Evolutionary conservation across 2,113 vertebrate genomes (phyloP), one percentile per base, ranked within the genome.

Genomic region (Crotalus helleri): DNA sequence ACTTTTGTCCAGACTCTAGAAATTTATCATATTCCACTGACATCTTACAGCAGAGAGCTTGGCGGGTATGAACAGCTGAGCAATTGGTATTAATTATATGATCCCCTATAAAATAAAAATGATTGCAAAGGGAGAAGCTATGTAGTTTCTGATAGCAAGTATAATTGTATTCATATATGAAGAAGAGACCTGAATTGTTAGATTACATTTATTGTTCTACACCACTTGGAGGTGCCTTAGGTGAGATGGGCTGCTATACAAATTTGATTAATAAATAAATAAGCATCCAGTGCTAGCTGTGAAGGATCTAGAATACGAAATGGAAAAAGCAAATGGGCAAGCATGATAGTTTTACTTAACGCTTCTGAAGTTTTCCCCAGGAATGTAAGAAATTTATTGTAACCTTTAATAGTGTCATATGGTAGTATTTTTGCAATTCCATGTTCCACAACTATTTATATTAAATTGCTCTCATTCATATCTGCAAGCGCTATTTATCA

Each of bases 11-110:
- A 0, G 99, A 99, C 95, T 99, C 98, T 2, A 99, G 98, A 97
- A 99, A 99, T 94, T 98, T 99, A 96, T 99, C 99, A 0, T 99
- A 99, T 93, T 99, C 99, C 95, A 99, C 99, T 0, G 99, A 98
- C 99, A 99, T 99, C 98, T 99, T 99, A 97, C 99, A 99, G 97
- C 99, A 99, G 61, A 99, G 98, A 1, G 99, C 99, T 97, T 99
- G 99, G 9, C 99, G 98, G 0, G 98, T 99, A 95, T 99, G 99
- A 85, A 98, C 98, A 0, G 99, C 98, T 0, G 99, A 99, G 94
- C 99, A 99, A 97, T 99, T 99, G 46, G 99, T 99, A 97, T 99
- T 99, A 98, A 99, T 98, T 94, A 99, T 93, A 57, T 98, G 98
- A 74, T 95, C 96, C 8, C 98, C 99, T 99, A 58, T 39, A 87